Evolutionary conservation across 2,888 invertebrate genomes (phyloP), one percentile per base, ranked within the genome.

Genomic region (Cacoxenus indagator): DNA sequence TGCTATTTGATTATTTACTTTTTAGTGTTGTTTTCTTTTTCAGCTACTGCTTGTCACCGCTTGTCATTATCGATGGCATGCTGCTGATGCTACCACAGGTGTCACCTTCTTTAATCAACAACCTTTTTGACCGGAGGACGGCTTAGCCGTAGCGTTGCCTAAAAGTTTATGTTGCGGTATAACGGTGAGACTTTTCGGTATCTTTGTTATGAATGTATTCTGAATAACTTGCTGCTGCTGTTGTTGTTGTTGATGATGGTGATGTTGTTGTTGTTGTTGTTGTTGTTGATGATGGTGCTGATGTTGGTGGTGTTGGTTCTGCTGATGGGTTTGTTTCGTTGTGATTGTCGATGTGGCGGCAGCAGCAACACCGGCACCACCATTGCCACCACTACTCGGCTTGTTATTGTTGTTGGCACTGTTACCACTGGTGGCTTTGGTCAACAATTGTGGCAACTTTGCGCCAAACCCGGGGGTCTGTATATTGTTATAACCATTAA

Each of bases 141-240:
- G 55, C 14, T 67, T 66, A 22, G 65, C 71, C 0, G 61, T 24
- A 14, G 64, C 62, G 0, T 54, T 19, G 14, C 71, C 73, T 80
- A 84, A 79, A 48, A 83, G 70, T 67, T 85, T 86, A 61, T 87
- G 86, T 70, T 94, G 94, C 11, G 94, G 93, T 81, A 95, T 94
- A 66, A 95, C 94, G 0, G 95, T 95, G 75, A 95, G 86, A 1
- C 94, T 93, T 86, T 93, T 94, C 29, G 95, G 95, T 84, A 95
- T 94, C 87, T 93, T 94, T 62, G 94, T 94, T 89, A 95, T 89
- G 66, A 91, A 88, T 85, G 90, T 75, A 55, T 82, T 85, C 61
- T 87, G 87, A 24, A 87, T 78, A 37, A 86, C 73, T 61, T 84
- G 76, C 67, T 78, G 87, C 84, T 45, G 89, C 82, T 54, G 83